Base-by-base conservation (phyloP, 2,113 vertebrate species). In the Platysteira castanea region DNA sequence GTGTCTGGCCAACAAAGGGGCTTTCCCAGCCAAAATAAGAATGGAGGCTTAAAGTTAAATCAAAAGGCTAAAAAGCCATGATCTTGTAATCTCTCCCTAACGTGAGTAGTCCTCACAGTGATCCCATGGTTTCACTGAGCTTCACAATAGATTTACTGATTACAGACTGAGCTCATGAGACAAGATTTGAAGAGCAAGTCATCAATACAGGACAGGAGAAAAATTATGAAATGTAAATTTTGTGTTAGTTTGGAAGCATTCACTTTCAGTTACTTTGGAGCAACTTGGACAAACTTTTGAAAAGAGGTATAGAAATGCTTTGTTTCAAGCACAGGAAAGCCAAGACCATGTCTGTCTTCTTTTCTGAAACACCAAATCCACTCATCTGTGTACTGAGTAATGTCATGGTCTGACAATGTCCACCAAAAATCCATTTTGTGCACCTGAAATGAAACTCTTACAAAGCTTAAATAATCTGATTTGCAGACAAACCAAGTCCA, bases 1-100 rank as follows among this genome's bases (percentile, higher is more conserved):
- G 81, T 79, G 83, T 93, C 88, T 94, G 94, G 92, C 63, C 92
- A 96, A 82, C 50, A 97, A 97, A 96, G 71, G 61, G 87, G 54
- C 17, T 90, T 96, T 83, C 78, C 69, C 35, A 91, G 93, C 67
- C 96, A 93, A 97, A 97, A 94, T 68, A 50, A 59, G 84, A 96
- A 95, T 46, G 89, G 96, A 89, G 35, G 76, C 84, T 97, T 80
- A 88, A 95, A 97, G 67, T 95, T 84, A 94, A 91, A 94, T 86
- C 33, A 60, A 63, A 92, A 87, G 27, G 35, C 46, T 90, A 52
- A 46, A 90, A 82, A 71, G 35, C 16, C 60, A 69, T 20, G 16
- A 54, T 64, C 54, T 76, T 75, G 11, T n/a, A 64, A 65, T 73
- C 7, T 41, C 67, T 68, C n/a, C 42, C 33, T 69, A 64, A 65